Conservation (phyloP, 1,140 invertebrate species). For the Cecropterus lyciades region DNA sequence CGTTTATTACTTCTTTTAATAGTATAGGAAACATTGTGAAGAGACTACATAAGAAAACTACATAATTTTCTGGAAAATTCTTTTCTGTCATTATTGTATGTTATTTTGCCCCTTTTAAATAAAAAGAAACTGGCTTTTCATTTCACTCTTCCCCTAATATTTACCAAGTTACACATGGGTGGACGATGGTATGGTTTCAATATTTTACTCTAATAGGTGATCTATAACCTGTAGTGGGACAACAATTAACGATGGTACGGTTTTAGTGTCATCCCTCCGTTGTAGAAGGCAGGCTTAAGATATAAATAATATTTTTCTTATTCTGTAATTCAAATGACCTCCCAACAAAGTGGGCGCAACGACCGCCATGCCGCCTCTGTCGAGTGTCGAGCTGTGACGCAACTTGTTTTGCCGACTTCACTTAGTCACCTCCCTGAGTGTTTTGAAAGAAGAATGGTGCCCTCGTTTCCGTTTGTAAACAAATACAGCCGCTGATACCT, state of each 20-base stretch:
- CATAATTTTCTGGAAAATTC: too few species aligned
- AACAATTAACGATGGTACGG: not conserved
- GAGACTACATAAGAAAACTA: too few species aligned
- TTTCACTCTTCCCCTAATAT: too few species aligned
- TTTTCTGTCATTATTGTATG: too few species aligned
- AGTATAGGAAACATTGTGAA: too few species aligned
- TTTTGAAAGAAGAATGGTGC: slow-evolving; percentile 72
- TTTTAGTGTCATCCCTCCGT: not conserved
- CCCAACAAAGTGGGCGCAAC: slow-evolving; percentile 36
- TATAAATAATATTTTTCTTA: slow-evolving; percentile 26
- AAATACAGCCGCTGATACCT: slow-evolving; percentile 45
- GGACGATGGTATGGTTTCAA: too few species aligned
- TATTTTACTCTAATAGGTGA: too few species aligned
- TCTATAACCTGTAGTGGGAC: too few species aligned
- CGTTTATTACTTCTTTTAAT: too few species aligned
- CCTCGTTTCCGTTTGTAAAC: slow-evolving; percentile 69
- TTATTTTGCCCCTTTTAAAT: too few species aligned
- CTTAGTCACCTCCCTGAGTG: slow-evolving; percentile 63
- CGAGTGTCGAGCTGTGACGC: slow-evolving; percentile 51
- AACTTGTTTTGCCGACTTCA: slow-evolving; percentile 68
- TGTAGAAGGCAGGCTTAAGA: slow-evolving; percentile 13
- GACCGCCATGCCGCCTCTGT: slow-evolving; percentile 38
- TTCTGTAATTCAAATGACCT: slow-evolving; percentile 34
- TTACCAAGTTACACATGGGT: too few species aligned
- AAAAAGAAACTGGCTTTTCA: too few species aligned